Evolutionary conservation across 2,888 invertebrate species (phyloP), one percentile per base, ranked within the genome.

Genomic region (Cantharis rufa): DNA sequence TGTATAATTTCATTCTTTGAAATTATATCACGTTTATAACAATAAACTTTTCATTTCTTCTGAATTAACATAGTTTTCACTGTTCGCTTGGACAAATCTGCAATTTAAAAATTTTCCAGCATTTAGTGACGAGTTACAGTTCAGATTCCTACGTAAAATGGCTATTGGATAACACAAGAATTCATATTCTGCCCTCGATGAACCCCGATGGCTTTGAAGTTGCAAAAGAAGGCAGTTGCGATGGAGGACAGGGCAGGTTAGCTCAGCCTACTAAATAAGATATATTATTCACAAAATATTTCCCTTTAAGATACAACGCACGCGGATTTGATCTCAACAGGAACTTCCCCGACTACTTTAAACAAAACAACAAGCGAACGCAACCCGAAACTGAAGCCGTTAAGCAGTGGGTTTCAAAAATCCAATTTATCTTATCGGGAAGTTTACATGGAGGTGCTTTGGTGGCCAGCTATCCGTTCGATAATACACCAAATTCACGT

Each of bases 161-260:
- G 94, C 89, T 99, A 75, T 87, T 99, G 87, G 96, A 98, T 88
- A 96, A 96, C 87, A 99, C 99, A 0, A 91, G 98, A 79, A 97
- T 99, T 84, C 99, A 99, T 88, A 93, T 99, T 83, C 92, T 99
- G 92, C 98, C 99, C 0, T 95, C 97, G 0, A 98, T 99, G 98
- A 99, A 99, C 89, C 99, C 99, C 0, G 99, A 99, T 88, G 99
- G 99, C 18, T 99, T 95, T 89, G 95, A 98, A 83, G 94, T 94
- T 16, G 96, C 99, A 7, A 93, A 94, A 83, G 96, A 97, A 88
- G 96, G 97, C 32, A 92, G 93, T 77, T 97, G 97, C 84, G 95
- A 95, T 84, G 96, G 96, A 21, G 93, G 94, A 10, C 94, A 94
- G 87, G 97, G 97, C 87, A 93, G 97, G 94, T 95, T 88, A 86